Percentiles rank a stretch among this genome's conserved stretches.
These are phyloP conservation scores for Aix galericulata DNA, from an alignment of 2,113 vertebrate genomes.

Conservation along the genomic window DNA sequence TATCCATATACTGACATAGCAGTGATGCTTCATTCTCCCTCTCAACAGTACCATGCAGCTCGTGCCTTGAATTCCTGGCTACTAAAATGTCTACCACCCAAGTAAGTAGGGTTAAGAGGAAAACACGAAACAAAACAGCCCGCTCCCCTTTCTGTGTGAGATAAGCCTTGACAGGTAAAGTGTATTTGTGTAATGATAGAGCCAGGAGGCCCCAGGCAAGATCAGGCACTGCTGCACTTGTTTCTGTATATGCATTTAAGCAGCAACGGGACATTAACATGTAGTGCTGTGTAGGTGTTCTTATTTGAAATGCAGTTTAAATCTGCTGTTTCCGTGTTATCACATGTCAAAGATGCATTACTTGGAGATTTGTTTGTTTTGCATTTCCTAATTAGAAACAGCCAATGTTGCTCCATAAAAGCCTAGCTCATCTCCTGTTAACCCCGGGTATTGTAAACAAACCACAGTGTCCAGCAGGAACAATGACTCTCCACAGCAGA, in stretches of 20 bases:
- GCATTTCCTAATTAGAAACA: conserved; percentile 8
- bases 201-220: conserved; percentile 12
- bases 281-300: background rate
- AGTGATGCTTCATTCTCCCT: background rate
- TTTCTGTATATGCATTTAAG: background rate
- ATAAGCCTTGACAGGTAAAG: conserved; percentile 28
- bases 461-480: background rate
- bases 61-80: background rate
- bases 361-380: background rate
- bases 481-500: background rate
- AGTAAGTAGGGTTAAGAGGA: background rate
- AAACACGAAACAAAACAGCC: background rate
- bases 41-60: background rate
- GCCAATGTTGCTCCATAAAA: background rate
- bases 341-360: background rate
- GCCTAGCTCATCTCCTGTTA: conserved; percentile 4
- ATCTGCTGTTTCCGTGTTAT: conserved; percentile 15
- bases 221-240: conserved; percentile 1
- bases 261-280: background rate
- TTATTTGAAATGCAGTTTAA: conserved; percentile 5
- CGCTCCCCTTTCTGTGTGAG: background rate
- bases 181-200: background rate
- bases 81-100: background rate
- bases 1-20: background rate
- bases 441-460: background rate